Conservation (phyloP, 2,797 vertebrate genomes). For the Anniella stebbinsi region DNA sequence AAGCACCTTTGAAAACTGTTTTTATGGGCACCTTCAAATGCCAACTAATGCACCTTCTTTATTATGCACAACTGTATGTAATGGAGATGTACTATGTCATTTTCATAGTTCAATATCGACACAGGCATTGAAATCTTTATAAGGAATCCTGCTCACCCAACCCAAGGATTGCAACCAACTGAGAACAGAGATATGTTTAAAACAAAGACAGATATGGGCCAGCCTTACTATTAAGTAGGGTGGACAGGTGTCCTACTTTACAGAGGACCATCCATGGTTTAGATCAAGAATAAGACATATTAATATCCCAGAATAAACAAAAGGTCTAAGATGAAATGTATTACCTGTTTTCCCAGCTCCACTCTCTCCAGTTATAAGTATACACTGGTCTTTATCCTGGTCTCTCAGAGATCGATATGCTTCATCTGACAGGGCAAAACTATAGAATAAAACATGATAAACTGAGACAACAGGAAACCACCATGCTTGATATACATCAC, state of each 20-base stretch:
- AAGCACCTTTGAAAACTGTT: too few relatives aligned
- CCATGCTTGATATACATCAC: neutral
- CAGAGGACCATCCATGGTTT: neutral
- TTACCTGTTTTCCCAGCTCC: constrained; percentile 98
- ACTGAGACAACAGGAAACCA: neutral
- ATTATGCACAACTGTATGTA: neutral
- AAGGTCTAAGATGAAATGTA: neutral
- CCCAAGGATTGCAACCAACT: neutral
- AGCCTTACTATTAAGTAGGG: neutral
- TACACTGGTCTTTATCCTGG: constrained; percentile 99
- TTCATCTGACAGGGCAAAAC: constrained; percentile 96
- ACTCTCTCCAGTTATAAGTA: constrained; percentile 98
- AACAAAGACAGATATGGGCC: neutral
- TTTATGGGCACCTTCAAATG: neutral
- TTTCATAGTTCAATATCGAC: neutral
- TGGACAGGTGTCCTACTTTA: too few relatives aligned
- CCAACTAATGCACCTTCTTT: neutral
- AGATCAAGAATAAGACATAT: neutral
- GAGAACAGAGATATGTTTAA: neutral
- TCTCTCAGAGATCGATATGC: constrained; percentile 96
- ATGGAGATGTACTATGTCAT: neutral
- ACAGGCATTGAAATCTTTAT: neutral
- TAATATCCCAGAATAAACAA: neutral
- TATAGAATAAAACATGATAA: constrained; percentile 71
- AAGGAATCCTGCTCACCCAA: neutral